phyloP scores from a whole-genome alignment of 2,797 vertebrate species.

The Natrix natrix region DNA sequence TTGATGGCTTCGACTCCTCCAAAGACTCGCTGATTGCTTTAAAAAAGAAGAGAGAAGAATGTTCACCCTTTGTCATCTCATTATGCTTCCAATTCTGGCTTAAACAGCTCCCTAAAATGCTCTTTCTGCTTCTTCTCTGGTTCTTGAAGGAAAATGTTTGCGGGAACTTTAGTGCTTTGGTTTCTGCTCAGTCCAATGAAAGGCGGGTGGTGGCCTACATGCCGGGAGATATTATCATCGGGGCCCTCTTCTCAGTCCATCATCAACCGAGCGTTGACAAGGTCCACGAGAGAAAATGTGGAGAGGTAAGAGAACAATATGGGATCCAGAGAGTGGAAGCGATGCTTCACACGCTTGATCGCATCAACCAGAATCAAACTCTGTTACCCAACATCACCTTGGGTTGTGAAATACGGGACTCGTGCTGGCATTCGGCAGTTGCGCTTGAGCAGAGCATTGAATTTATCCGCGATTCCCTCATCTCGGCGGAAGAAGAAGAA shows the following conservation, averaged over 20 bases:
- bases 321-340: constrained; percentile 98
- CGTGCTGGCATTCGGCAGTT: constrained; percentile 97
- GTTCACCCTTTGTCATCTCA: constrained; percentile 49
- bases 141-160: constrained; percentile 77
- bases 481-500: constrained; percentile 86
- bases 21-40: constrained; percentile 45
- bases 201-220: constrained; percentile 90
- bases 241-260: constrained; percentile 96
- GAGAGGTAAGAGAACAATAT: constrained; percentile 94
- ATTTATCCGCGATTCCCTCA: constrained; percentile 94
- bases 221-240: constrained; percentile 95
- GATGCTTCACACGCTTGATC: constrained; percentile 95
- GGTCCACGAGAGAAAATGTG: constrained; percentile 97
- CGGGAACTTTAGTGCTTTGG: constrained; percentile 72
- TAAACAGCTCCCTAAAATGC: constrained; percentile 78
- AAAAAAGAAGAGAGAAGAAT: not conserved
- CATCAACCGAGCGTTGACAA: constrained; percentile 97
- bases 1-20: constrained; percentile 21
- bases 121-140: constrained; percentile 76
- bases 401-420: constrained; percentile 98
- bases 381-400: constrained; percentile 92
- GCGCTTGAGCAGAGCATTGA: constrained; percentile 98
- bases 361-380: constrained; percentile 87
- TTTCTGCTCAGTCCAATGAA: constrained; percentile 83
- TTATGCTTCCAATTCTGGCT: constrained; percentile 74